phyloP scores from a whole-genome alignment of 2,888 invertebrate genomes.

The Galerucella calmariensis region DNA sequence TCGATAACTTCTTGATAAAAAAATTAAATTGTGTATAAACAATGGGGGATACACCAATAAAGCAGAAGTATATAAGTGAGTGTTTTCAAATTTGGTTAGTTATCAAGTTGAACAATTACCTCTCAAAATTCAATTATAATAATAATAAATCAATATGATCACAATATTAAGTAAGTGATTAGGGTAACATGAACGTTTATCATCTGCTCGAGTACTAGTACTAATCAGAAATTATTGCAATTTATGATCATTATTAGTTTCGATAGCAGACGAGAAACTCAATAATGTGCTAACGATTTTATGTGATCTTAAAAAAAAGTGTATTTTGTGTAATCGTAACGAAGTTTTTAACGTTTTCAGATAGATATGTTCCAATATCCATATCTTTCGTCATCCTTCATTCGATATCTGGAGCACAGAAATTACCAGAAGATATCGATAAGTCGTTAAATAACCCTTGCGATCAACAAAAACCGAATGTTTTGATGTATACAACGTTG shows the following conservation, averaged over 20 bases:
- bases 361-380: neutral
- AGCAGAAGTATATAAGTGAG: neutral
- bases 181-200: neutral
- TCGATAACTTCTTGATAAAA: neutral
- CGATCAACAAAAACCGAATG: neutral
- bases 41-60: conserved; percentile 10
- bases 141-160: neutral
- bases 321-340: too few relatives aligned
- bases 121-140: neutral
- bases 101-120: neutral
- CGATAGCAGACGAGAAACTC: too few relatives aligned
- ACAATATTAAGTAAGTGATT: neutral
- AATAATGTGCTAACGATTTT: too few relatives aligned
- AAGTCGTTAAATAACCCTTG: neutral
- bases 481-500: neutral
- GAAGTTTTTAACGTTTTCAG: too few relatives aligned
- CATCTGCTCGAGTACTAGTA: too few relatives aligned
- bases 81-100: neutral
- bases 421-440: neutral
- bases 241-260: neutral
- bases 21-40: neutral
- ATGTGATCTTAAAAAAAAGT: too few relatives aligned
- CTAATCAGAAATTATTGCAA: too few relatives aligned
- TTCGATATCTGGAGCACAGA: neutral
- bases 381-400: neutral